phyloP scores from a whole-genome alignment of 2,797 vertebrate species.

The Rhinogobio ventralis region DNA sequence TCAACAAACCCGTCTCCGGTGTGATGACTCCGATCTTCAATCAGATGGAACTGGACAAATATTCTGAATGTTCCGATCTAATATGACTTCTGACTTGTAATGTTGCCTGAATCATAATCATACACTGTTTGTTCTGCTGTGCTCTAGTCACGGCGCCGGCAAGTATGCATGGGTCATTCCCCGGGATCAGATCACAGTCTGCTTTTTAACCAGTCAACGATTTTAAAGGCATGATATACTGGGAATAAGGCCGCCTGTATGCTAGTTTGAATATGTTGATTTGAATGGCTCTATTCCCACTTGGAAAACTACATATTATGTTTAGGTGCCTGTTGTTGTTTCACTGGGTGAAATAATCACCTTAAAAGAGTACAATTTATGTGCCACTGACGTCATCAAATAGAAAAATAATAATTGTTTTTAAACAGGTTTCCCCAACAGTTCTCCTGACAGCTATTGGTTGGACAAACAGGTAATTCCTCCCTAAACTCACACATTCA shows the following conservation, averaged over 20 bases:
- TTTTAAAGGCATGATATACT: background rate
- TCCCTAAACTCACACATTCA: background rate
- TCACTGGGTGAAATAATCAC: no score
- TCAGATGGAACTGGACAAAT: no score
- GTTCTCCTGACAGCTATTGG: background rate
- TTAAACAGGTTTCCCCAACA: background rate
- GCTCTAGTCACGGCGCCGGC: slow-evolving; percentile 62
- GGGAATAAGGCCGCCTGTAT: background rate
- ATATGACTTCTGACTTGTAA: no score
- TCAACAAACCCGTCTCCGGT: no score
- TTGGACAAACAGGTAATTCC: background rate
- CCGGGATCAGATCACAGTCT: slow-evolving; percentile 47
- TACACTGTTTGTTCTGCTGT: no score
- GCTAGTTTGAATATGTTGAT: background rate
- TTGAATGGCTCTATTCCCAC: background rate
- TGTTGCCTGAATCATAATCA: no score
- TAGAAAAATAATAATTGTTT: background rate
- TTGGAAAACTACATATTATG: background rate
- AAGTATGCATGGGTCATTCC: slow-evolving; percentile 47
- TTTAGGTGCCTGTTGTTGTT: background rate
- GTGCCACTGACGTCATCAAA: background rate
- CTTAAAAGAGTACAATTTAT: no score
- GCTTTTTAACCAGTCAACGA: slow-evolving; percentile 16
- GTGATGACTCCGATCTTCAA: no score
- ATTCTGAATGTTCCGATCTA: no score